A percentile compares a stretch with the other conserved stretches of the same genome.
Conservation (phyloP, 2,113 vertebrate genomes). For the Eurypyga helias region DNA sequence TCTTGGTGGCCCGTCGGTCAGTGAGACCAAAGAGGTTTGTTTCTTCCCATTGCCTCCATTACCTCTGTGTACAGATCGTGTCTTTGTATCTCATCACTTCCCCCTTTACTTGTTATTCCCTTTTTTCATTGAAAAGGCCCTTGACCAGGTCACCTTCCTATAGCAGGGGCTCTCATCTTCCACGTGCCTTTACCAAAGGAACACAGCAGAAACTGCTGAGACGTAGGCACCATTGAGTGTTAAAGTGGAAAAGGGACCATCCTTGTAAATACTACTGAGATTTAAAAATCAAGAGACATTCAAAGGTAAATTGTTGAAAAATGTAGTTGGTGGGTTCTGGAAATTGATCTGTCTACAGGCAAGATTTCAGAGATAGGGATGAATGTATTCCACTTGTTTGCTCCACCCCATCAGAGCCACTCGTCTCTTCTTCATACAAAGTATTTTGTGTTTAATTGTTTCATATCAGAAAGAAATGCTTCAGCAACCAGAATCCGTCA, state of each 20-base stretch:
- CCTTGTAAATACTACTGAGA: not conserved
- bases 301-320: not conserved
- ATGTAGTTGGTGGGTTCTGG: not conserved
- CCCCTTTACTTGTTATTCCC: not conserved
- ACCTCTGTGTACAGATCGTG: not conserved
- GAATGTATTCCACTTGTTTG: not conserved
- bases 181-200: not conserved
- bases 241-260: not conserved
- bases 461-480: not conserved
- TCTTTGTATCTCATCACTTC: not conserved
- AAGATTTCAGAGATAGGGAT: not conserved
- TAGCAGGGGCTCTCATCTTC: not conserved
- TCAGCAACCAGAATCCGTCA: not conserved
- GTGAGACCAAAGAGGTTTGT: not conserved
- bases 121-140: not conserved
- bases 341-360: not conserved
- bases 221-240: rapidly evolving
- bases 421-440: not conserved
- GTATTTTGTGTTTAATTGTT: not conserved
- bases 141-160: not conserved
- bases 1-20: not conserved
- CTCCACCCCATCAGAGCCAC: not conserved
- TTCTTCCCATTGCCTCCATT: not conserved
- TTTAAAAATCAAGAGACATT: not conserved
- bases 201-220: not conserved